Evolutionary conservation across 1,140 invertebrate genomes (phyloP).

Genomic region (Teleogryllus occipitalis): DNA sequence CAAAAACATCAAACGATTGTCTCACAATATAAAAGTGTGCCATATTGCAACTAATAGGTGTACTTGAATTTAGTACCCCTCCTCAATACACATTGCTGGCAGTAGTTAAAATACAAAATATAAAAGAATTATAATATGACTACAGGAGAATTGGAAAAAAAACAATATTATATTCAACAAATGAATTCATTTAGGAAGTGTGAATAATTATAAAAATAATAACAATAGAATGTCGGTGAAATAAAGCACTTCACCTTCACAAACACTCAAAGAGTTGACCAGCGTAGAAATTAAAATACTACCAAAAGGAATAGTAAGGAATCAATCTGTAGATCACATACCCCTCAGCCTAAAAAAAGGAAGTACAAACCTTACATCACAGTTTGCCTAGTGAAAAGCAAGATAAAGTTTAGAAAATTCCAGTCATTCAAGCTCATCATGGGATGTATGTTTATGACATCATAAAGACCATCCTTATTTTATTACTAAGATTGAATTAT

Average conservation of each 20-base stretch:
- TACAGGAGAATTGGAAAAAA: background rate
- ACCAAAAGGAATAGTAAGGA: too few relatives aligned
- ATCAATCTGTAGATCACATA: too few relatives aligned
- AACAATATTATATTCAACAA: too few relatives aligned
- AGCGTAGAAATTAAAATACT: too few relatives aligned
- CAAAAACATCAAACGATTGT: conserved; percentile 9
- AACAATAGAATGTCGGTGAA: too few relatives aligned
- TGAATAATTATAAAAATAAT: too few relatives aligned
- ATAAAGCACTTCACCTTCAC: too few relatives aligned
- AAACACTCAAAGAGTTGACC: too few relatives aligned
- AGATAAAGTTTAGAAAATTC: background rate
- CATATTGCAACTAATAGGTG: background rate
- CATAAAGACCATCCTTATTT: background rate
- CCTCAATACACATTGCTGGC: conserved; percentile 4
- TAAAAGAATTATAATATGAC: background rate
- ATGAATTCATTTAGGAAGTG: too few relatives aligned
- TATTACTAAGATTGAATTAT: conserved; percentile 6
- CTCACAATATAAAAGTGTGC: background rate
- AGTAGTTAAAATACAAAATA: background rate
- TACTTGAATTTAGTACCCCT: conserved; percentile 1
- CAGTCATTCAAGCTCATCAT: background rate
- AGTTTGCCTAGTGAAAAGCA: background rate
- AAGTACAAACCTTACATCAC: background rate
- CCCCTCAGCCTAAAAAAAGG: too few relatives aligned
- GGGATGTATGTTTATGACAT: background rate